phyloP scores from a whole-genome alignment of 2,113 vertebrate species.

The Notarius lentiginosus region DNA sequence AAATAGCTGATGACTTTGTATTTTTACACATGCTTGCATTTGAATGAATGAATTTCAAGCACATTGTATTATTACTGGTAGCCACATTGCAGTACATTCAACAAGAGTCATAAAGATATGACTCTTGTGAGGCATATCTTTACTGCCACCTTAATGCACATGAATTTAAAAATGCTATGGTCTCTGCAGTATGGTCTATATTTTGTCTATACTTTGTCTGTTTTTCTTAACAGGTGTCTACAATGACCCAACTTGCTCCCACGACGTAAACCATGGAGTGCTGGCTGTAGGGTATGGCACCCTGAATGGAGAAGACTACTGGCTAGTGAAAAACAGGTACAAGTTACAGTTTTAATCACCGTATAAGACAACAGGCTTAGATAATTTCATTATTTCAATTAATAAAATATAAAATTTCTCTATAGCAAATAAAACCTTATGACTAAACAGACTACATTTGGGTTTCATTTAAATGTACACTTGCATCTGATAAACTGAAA shows the following conservation, averaged over 20 bases:
- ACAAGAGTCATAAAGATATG: background rate
- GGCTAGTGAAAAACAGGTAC: constrained; percentile 97
- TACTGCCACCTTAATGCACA: background rate
- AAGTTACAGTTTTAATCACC: background rate
- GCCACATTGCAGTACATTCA: background rate
- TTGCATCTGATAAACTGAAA: background rate
- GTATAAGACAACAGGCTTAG: background rate
- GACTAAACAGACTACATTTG: background rate
- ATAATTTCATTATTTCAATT: too few species aligned
- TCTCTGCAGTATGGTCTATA: background rate
- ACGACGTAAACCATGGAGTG: constrained; percentile 80
- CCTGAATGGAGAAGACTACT: constrained; percentile 79
- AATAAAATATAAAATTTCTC: background rate
- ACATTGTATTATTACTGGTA: background rate
- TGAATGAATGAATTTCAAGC: background rate
- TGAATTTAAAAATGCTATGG: background rate
- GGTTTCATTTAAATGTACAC: background rate
- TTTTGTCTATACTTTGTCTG: background rate
- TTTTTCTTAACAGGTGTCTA: constrained; percentile 79
- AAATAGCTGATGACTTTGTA: background rate
- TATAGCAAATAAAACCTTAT: background rate
- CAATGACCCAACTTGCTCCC: constrained; percentile 74
- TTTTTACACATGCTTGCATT: too few species aligned
- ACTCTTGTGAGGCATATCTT: background rate
- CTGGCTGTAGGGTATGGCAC: constrained; percentile 84